Conservation (phyloP, 2,797 vertebrate species). For the Fratercula arctica region DNA sequence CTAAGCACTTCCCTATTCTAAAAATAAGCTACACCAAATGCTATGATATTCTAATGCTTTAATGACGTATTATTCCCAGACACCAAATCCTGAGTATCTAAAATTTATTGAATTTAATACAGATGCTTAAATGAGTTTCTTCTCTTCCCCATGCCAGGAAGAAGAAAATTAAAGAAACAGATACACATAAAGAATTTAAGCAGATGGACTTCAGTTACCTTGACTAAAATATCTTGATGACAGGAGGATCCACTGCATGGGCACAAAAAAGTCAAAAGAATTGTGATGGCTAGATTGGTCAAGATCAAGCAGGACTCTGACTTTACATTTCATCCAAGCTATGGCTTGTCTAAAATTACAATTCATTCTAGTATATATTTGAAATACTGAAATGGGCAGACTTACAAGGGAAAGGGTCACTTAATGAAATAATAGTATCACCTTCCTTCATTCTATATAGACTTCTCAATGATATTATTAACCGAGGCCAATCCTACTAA, state of each 20-base stretch:
- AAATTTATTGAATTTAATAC: background rate
- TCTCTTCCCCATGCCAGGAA: background rate
- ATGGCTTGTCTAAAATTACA: background rate
- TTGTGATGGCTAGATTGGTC: background rate
- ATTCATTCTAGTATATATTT: background rate
- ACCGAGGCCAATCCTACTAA: background rate
- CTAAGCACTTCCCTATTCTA: conserved; percentile 11
- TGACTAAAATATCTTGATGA: background rate
- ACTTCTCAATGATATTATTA: background rate
- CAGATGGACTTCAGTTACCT: background rate
- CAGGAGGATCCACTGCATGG: background rate
- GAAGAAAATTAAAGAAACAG: background rate
- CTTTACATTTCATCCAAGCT: background rate
- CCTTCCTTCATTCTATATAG: background rate
- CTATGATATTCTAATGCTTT: background rate
- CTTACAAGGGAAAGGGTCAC: background rate
- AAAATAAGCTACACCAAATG: conserved; percentile 14
- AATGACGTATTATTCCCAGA: background rate
- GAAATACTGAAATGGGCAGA: background rate
- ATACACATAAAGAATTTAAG: background rate
- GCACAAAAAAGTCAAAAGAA: background rate
- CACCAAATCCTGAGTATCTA: background rate
- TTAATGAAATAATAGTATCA: background rate
- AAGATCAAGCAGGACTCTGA: background rate
- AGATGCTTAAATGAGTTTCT: background rate